These are phyloP conservation scores for Crocuta crocuta DNA, from an alignment of 2,113 vertebrate species.

Conservation along the genomic window DNA sequence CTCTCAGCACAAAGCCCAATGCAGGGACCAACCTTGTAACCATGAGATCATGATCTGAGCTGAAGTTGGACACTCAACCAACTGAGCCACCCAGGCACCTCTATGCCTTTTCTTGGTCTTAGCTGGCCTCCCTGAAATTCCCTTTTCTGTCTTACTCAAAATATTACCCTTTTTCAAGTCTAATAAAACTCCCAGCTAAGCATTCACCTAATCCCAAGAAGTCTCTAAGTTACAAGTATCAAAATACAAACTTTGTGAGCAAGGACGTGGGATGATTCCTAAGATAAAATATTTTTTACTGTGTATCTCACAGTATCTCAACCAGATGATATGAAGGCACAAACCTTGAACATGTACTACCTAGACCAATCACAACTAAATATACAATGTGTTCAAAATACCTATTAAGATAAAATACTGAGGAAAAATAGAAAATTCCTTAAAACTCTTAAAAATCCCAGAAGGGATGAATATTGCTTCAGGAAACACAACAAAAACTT, in stretches of 20 bases:
- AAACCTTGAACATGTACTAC: background rate
- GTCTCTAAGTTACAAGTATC: background rate
- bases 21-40: too few relatives aligned
- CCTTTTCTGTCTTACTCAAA: background rate
- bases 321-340: constrained; percentile 3
- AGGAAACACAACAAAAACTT: background rate
- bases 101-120: background rate
- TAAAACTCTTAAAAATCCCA: constrained; percentile 25
- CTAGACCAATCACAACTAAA: background rate
- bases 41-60: too few relatives aligned
- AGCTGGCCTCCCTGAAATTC: background rate
- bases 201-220: background rate
- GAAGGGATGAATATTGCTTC: background rate
- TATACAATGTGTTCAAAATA: background rate
- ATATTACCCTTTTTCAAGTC: background rate
- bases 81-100: too few relatives aligned
- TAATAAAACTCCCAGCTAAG: background rate
- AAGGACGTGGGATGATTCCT: constrained; percentile 6
- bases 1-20: too few relatives aligned
- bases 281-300: background rate
- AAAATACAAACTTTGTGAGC: background rate
- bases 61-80: too few relatives aligned
- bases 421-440: background rate
- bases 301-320: background rate
- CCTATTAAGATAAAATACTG: background rate